Conservation (phyloP, 1,140 invertebrate genomes). For the Bicyclus anynana region DNA sequence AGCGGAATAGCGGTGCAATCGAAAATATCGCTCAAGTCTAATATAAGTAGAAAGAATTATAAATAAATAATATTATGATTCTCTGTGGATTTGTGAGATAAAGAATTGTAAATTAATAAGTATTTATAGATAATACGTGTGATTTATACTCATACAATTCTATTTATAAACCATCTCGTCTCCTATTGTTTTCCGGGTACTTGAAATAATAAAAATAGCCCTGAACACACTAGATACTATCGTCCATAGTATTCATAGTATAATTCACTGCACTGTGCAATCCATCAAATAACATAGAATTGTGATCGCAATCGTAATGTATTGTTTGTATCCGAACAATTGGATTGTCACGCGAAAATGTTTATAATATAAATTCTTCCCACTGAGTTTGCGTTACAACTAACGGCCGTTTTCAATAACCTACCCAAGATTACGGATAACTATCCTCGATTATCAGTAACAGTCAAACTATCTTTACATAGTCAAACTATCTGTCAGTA, state of each 20-base stretch:
- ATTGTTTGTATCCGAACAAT: slow-evolving; percentile 21
- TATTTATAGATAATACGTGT: background rate
- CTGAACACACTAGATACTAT: slow-evolving; percentile 15
- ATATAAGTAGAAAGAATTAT: background rate
- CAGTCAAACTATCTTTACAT: too few relatives aligned
- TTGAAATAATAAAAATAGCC: slow-evolving; percentile 22
- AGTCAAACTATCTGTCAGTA: too few relatives aligned
- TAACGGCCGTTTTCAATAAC: too few relatives aligned
- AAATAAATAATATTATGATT: background rate
- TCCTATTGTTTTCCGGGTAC: slow-evolving; percentile 36
- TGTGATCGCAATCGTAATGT: slow-evolving; percentile 17
- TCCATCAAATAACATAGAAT: slow-evolving; percentile 20
- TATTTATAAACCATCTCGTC: slow-evolving; percentile 31
- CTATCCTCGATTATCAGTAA: too few relatives aligned
- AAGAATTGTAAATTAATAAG: background rate
- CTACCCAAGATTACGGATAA: too few relatives aligned
- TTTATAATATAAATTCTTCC: slow-evolving; percentile 32
- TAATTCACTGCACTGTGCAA: slow-evolving; percentile 14
- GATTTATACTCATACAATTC: slow-evolving; percentile 9
- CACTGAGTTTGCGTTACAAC: background rate
- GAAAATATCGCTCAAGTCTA: background rate
- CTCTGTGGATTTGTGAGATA: background rate
- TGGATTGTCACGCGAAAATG: slow-evolving; percentile 33
- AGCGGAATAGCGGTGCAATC: too few relatives aligned
- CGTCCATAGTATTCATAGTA: slow-evolving; percentile 20